phyloP scores from a whole-genome alignment of 2,797 vertebrate genomes.

The Okamejei kenojei region DNA sequence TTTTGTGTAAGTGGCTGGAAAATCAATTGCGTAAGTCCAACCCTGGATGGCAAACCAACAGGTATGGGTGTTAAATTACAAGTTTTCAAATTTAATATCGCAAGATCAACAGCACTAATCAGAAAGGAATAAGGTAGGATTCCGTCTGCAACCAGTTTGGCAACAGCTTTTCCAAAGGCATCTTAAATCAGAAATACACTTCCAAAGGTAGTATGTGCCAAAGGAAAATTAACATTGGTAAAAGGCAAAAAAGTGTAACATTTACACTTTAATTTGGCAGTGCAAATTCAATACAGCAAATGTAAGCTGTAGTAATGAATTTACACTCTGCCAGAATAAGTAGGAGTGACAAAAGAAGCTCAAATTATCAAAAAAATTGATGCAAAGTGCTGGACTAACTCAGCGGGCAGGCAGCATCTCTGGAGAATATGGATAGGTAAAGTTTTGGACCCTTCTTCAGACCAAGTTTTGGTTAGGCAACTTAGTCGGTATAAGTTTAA shows the following conservation, averaged over 20 bases:
- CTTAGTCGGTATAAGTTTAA: no score
- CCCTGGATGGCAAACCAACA: conserved; percentile 62
- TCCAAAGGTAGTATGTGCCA: background rate
- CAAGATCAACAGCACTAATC: background rate
- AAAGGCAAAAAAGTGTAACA: no score
- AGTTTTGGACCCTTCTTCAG: no score
- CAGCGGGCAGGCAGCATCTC: no score
- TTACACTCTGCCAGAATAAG: background rate
- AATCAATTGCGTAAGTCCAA: conserved; percentile 91
- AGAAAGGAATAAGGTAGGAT: no score
- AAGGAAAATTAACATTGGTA: background rate
- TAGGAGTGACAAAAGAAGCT: background rate
- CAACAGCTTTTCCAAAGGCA: background rate
- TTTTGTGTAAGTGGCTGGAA: conserved; percentile 86
- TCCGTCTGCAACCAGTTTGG: background rate
- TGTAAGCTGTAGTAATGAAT: background rate
- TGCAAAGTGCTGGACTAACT: no score
- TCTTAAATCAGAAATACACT: background rate
- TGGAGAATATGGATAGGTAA: no score
- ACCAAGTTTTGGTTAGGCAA: no score
- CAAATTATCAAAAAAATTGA: background rate
- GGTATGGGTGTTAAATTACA: background rate
- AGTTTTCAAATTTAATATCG: background rate
- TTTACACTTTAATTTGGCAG: no score
- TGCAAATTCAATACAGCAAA: background rate